Evolutionary conservation across 2,113 vertebrate species (phyloP).

Genomic region (Neoarius graeffei): DNA sequence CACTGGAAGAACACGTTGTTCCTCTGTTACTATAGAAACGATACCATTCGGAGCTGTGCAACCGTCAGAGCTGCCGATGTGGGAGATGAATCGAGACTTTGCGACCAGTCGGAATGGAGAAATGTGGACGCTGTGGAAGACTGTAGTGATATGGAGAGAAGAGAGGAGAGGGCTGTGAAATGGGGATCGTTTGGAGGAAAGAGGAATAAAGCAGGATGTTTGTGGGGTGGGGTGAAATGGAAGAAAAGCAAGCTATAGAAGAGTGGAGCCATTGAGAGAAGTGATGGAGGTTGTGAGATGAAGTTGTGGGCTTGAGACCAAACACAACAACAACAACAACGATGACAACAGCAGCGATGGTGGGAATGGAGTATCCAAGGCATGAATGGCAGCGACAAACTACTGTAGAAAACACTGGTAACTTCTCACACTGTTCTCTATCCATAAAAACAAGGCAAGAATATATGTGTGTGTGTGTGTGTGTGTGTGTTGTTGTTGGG

Average conservation of each 20-base stretch:
- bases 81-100: not conserved
- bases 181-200: not conserved
- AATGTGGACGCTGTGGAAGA: not conserved
- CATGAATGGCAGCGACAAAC: not conserved
- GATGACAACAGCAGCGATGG: not conserved
- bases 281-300: not conserved
- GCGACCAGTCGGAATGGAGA: not conserved
- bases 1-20: no score
- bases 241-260: not conserved
- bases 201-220: not conserved
- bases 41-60: not conserved
- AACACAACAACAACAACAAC: not conserved
- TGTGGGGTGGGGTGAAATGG: not conserved
- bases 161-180: not conserved
- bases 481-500: not conserved
- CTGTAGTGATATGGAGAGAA: not conserved
- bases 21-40: not conserved
- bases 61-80: not conserved
- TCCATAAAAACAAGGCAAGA: not conserved
- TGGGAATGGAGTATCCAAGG: not conserved
- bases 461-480: conserved; percentile 1
- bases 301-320: not conserved
- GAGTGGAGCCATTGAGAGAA: not conserved
- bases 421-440: not conserved
- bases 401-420: not conserved